A percentile compares a stretch with the other conserved stretches of the same genome.
These are phyloP conservation scores for Andrena camellia DNA, from an alignment of 2,888 invertebrate species.

Conservation along the genomic window DNA sequence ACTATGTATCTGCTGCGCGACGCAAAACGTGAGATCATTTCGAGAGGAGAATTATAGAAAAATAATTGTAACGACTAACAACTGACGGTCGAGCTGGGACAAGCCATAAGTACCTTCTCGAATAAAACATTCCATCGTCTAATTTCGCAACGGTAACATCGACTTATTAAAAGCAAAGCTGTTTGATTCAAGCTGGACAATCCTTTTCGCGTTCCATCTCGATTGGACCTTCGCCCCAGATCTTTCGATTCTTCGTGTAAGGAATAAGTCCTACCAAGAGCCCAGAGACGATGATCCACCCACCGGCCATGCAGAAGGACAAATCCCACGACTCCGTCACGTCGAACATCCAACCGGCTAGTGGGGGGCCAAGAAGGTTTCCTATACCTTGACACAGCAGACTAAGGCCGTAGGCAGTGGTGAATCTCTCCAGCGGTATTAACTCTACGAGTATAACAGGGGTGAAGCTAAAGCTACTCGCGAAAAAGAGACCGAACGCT, in stretches of 20 bases:
- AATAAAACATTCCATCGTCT: conserved; percentile 3
- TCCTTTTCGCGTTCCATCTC: conserved; percentile 85
- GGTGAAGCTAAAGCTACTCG: conserved; percentile 96
- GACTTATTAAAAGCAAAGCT: not conserved
- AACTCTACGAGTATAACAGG: conserved; percentile 95
- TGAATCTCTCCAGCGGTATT: conserved; percentile 95
- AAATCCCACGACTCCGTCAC: conserved; percentile 90
- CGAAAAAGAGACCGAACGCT: conserved; percentile 95
- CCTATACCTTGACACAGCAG: conserved; percentile 96
- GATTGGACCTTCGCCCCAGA: conserved; percentile 87
- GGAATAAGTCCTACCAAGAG: conserved; percentile 89
- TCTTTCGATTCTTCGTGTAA: conserved; percentile 88
- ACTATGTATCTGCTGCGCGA: not conserved
- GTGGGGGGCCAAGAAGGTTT: conserved; percentile 95
- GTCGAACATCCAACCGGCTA: conserved; percentile 93
- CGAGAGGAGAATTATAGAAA: not conserved
- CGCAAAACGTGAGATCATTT: not conserved
- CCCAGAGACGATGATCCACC: conserved; percentile 93
- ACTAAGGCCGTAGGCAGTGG: conserved; percentile 96
- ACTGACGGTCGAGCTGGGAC: not conserved
- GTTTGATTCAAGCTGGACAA: conserved; percentile 55
- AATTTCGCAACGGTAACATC: not conserved
- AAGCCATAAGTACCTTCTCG: not conserved
- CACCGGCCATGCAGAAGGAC: conserved; percentile 92
- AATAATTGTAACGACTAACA: conserved; percentile 14